phyloP scores from a whole-genome alignment of 2,113 vertebrate genomes.

The Corythornis vintsioides region DNA sequence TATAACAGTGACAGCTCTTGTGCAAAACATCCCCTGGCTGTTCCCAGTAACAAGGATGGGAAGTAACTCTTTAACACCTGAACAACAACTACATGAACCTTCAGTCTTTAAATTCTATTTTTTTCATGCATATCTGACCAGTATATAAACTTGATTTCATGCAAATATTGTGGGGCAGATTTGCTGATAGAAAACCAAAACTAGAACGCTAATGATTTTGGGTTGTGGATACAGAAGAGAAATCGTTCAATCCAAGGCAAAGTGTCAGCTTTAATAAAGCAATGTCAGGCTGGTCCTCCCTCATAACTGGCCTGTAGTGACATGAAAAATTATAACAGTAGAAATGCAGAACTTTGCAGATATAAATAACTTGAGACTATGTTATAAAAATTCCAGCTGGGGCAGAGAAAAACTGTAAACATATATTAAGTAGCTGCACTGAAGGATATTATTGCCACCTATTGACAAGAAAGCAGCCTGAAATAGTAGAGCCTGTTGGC shows the following conservation, averaged over 20 bases:
- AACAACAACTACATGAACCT: background rate
- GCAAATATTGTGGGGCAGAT: constrained; percentile 59
- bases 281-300: constrained; percentile 30
- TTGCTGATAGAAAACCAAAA: background rate
- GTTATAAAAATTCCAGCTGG: constrained; percentile 53
- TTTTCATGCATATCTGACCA: background rate
- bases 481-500: constrained; percentile 13
- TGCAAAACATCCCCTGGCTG: background rate
- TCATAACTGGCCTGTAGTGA: constrained; percentile 48
- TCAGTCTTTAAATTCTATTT: background rate
- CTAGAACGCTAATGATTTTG: constrained; percentile 40
- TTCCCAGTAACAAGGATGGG: background rate
- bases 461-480: constrained; percentile 35
- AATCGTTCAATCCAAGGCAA: constrained; percentile 32
- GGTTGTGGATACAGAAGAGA: background rate
- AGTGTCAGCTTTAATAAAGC: constrained; percentile 63
- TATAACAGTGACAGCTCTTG: background rate
- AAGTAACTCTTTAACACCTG: background rate
- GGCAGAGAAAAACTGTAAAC: constrained; percentile 1
- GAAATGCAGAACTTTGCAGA: constrained; percentile 64
- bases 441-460: constrained; percentile 71
- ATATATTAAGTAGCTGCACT: constrained; percentile 13
- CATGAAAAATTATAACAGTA: constrained; percentile 67
- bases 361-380: constrained; percentile 70
- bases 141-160: constrained; percentile 40